Evolutionary conservation across 2,888 invertebrate species (phyloP).

Genomic region (Lepidonotus clava): DNA sequence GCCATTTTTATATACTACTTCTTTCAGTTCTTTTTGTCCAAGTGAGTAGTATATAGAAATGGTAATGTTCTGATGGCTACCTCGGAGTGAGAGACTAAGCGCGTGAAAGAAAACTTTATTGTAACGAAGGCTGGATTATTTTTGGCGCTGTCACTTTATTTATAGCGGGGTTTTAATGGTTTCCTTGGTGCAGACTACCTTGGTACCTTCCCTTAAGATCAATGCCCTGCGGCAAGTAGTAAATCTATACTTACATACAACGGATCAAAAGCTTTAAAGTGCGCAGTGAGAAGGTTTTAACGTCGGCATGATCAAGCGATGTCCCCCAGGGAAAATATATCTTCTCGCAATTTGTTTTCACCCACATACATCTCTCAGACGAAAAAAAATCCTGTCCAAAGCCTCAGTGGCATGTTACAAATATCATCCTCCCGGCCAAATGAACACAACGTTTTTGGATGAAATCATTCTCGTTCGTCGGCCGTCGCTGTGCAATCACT

Average conservation of each 20-base stretch:
- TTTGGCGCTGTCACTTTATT: background rate
- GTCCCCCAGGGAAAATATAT: background rate
- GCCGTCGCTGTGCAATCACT: background rate
- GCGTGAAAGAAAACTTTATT: background rate
- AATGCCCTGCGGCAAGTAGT: no score
- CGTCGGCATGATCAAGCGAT: background rate
- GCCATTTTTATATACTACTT: constrained; percentile 17
- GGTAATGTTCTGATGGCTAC: background rate
- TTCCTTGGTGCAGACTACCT: background rate
- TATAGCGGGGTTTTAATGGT: constrained; percentile 14
- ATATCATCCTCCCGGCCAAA: constrained; percentile 4
- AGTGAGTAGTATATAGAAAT: background rate
- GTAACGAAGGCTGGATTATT: background rate
- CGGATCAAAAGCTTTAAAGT: background rate
- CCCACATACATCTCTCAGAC: background rate
- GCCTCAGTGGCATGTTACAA: constrained; percentile 6
- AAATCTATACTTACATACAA: background rate
- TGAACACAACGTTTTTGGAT: constrained; percentile 9
- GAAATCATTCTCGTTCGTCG: background rate
- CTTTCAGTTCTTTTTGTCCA: background rate
- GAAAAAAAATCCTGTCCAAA: background rate
- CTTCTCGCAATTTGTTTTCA: background rate
- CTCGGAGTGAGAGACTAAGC: background rate
- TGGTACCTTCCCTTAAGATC: no score
- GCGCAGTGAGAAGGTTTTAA: background rate